A percentile compares a stretch with the other conserved stretches of the same genome.
Evolutionary conservation across 1,140 invertebrate genomes (phyloP).

Genomic region (Aricia agestis): DNA sequence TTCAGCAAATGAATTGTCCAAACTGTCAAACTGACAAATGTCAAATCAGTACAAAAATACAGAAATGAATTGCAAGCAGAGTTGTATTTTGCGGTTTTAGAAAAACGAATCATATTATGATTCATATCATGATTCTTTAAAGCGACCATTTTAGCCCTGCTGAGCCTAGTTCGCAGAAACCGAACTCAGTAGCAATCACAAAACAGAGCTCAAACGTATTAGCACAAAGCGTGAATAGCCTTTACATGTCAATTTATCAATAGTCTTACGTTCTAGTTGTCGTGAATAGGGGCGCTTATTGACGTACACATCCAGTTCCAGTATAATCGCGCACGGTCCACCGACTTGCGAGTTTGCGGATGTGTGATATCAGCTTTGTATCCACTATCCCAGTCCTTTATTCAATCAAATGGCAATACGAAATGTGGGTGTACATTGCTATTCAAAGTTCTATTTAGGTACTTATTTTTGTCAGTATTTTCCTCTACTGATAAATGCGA

Average conservation of each 20-base stretch:
- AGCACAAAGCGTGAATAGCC: constrained; percentile 4
- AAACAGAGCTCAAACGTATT: not conserved
- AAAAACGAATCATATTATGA: too few species aligned
- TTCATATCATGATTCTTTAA: too few species aligned
- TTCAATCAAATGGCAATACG: constrained; percentile 6
- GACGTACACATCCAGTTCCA: not conserved
- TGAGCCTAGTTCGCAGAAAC: not conserved
- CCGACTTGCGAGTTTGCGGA: not conserved
- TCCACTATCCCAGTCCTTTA: not conserved
- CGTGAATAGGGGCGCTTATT: constrained; percentile 4
- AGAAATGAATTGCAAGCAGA: too few species aligned
- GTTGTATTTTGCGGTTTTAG: too few species aligned
- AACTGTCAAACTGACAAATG: too few species aligned
- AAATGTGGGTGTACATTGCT: constrained; percentile 1
- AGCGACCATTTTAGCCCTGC: too few species aligned
- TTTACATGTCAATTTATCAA: constrained; percentile 16
- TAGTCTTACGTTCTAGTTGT: constrained; percentile 13
- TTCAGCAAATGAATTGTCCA: too few species aligned
- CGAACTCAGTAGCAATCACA: not conserved
- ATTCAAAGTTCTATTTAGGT: constrained; percentile 2
- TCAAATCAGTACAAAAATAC: too few species aligned
- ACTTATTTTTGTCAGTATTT: too few species aligned
- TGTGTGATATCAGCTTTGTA: constrained; percentile 9
- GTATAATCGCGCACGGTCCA: constrained; percentile 1
- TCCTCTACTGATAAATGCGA: too few species aligned